Evolutionary conservation across 2,888 invertebrate species (phyloP), one percentile per base, ranked within the genome.

Genomic region (Drosophila kambysellisi): DNA sequence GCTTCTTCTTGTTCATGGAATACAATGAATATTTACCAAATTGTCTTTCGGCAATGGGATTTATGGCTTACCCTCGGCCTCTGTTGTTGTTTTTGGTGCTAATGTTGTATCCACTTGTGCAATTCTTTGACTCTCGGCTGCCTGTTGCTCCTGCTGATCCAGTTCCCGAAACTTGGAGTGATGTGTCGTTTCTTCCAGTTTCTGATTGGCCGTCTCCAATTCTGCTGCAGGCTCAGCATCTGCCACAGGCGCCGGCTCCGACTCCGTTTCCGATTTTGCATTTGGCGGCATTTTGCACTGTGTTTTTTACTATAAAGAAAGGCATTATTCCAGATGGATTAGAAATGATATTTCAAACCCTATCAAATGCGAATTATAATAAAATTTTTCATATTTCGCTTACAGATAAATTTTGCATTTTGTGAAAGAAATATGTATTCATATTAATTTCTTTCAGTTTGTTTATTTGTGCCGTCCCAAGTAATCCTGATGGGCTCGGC

Each of bases 211-310:
- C 76, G 88, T 59, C 71, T 91, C 92, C 65, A 89, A 62, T 6
- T 87, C 89, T 20, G 76, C 48, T 52, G 85, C 74, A 53, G 92
- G 67, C 65, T 90, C 91, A 48, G 82, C 66, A 30, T 65, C 83
- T 50, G 82, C 43, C 69, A 75, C 77, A 76, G 90, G 85, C 85
- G 81, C 83, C 60, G 86, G 74, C 69, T 91, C 92, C 53, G 89
- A 65, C 46, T 92, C 92, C 74, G 83, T 70, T 86, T 89, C 91
- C 76, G 83, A 68, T 70, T 82, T 87, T 60, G 87, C 82, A 76
- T 92, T 92, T 92, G 92, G 92, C 85, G 92, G 90, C 92, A 92
- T 92, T 76, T 89, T 91, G 88, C 79, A 81, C 89, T 84, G 73
- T 82, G 84, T 51, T 70, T 72, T 50, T 62, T 66, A 25, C 81